Evolutionary conservation across 2,888 invertebrate species (phyloP).

Genomic region (Nomada goodeniana): DNA sequence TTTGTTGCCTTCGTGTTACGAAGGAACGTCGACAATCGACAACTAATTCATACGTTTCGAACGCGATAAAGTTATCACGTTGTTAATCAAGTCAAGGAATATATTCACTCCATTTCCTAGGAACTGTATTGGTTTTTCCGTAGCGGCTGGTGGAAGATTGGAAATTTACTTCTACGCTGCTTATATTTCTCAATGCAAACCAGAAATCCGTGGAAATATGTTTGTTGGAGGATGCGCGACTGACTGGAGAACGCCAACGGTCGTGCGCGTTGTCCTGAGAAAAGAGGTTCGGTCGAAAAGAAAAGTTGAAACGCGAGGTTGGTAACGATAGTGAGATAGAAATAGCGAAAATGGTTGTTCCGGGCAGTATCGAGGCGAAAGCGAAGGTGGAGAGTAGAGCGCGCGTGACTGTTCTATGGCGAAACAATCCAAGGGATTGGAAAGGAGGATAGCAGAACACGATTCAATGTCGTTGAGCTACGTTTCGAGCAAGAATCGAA

Average conservation of each 20-base stretch:
- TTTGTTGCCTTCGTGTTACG: not conserved
- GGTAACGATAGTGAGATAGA: not conserved
- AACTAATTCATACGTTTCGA: constrained; percentile 29
- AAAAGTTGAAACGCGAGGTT: not conserved
- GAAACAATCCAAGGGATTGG: not conserved
- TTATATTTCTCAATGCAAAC: too few relatives aligned
- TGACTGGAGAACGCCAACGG: not conserved
- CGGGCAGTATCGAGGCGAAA: constrained; percentile 6
- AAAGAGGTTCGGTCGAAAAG: not conserved
- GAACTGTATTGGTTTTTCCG: not conserved
- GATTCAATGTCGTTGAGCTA: not conserved
- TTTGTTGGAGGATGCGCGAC: not conserved
- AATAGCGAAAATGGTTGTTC: not conserved
- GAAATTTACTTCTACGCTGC: too few relatives aligned
- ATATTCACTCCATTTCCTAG: not conserved
- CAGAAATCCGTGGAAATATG: too few relatives aligned
- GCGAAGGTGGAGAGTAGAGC: not conserved
- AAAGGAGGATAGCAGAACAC: not conserved
- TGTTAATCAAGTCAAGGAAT: not conserved
- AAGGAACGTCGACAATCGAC: constrained; percentile 14
- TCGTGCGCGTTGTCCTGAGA: not conserved
- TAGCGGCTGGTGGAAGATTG: too few relatives aligned
- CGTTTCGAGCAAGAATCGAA: not conserved
- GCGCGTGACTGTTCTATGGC: not conserved
- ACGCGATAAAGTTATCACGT: constrained; percentile 29